phyloP scores from a whole-genome alignment of 2,888 invertebrate species.

The Chymomyza caudatula region DNA sequence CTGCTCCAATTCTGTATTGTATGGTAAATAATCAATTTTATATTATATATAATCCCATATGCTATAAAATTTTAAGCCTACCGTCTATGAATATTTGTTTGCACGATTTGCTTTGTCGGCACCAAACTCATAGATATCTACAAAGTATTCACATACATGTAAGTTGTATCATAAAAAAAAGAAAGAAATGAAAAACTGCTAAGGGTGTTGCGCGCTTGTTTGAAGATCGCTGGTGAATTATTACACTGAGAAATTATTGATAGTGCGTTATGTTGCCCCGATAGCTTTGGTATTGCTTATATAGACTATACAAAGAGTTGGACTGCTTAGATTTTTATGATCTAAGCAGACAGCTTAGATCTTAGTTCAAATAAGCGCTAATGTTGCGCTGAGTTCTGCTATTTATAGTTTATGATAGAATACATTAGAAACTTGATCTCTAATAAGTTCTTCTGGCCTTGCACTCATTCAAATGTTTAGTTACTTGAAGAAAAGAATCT shows the following conservation, averaged over 20 bases:
- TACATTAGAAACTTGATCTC: no score
- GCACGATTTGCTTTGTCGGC: conserved; percentile 65
- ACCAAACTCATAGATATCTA: background rate
- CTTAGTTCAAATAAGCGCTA: background rate
- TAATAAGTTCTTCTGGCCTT: no score
- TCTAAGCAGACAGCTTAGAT: background rate
- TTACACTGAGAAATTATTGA: conserved; percentile 42
- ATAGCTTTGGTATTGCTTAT: conserved; percentile 11
- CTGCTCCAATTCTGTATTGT: conserved; percentile 33
- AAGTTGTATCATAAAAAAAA: background rate
- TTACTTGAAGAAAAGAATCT: no score
- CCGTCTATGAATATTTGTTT: conserved; percentile 48
- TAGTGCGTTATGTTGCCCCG: conserved; percentile 14
- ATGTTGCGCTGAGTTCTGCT: no score
- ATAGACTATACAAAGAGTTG: background rate
- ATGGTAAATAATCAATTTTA: conserved; percentile 38
- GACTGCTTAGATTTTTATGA: background rate
- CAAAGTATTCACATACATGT: background rate
- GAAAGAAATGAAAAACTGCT: background rate
- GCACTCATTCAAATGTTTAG: no score
- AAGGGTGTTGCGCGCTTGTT: background rate
- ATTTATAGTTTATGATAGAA: no score
- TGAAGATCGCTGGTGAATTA: conserved; percentile 32
- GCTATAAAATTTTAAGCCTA: conserved; percentile 53
- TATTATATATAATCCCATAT: conserved; percentile 42